Evolutionary conservation across 2,113 vertebrate genomes (phyloP), one percentile per base, ranked within the genome.

Genomic region (Danio rerio): DNA sequence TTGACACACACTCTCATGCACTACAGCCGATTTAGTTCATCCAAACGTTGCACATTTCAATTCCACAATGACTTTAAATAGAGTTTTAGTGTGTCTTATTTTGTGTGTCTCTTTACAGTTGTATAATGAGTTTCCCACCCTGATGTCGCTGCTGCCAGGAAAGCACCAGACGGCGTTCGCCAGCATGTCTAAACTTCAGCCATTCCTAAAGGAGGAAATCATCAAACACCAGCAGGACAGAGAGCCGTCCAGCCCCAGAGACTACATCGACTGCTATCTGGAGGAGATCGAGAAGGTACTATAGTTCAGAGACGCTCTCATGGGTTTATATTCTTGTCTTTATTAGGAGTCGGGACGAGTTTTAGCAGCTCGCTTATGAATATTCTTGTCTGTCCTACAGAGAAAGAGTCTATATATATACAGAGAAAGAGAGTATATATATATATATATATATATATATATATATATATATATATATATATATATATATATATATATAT

Each of bases 231-330:
- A 16, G 58, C 42, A 49, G 20, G 81, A 83, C 81, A 42, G 81
- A 58, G 58, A 69, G 53, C 61, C 63, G 13, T 56, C 53, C 43
- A 21, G 10, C n/a, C 81, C 81, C 16, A 68, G 81, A 69, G 81
- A 83, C 21, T 83, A 83, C 63, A 77, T 83, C 15, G 81, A 83
- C 63, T 83, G 73, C 18, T 83, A 83, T 69, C 53, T 83, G 43
- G 62, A 83, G 15, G 81, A 83, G 49, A 83, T 77, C 18, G 72
- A 83, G 62, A 69, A 69, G 81, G 81, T 83, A 43, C 31, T 20
- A 15, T 58, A 13, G 31, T 73, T 15, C 71, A n/a, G 45, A 8
- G 72, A 75, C 58, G 42, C 12, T 10, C 40, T 75, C 6, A 9
- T 45, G 7, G 9, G 9, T 47, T 76, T 58, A 13, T 13, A 20